These are phyloP conservation scores for Tetragonula clypearis DNA, from an alignment of 1,140 invertebrate species.

Conservation along the genomic window DNA sequence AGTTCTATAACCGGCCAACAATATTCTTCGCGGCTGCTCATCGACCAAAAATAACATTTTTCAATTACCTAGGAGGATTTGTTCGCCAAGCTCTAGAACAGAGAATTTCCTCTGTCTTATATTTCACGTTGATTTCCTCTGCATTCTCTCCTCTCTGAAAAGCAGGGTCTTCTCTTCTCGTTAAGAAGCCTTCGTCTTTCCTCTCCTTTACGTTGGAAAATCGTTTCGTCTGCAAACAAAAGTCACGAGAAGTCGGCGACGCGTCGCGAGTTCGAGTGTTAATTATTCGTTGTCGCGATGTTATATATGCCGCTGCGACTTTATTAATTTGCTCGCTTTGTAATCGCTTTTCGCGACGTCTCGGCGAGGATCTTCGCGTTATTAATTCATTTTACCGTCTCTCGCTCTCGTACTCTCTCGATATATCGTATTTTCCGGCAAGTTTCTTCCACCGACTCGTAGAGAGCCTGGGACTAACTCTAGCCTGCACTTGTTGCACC, in stretches of 20 bases:
- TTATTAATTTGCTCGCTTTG: neutral
- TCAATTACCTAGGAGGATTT: neutral
- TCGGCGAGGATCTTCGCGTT: neutral
- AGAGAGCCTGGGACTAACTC: neutral
- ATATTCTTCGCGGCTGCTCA: neutral
- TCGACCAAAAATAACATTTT: neutral
- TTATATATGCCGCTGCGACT: neutral
- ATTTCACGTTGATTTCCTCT: neutral
- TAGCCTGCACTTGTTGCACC: conserved; percentile 20
- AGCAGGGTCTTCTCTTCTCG: too few relatives aligned
- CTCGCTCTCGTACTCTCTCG: neutral
- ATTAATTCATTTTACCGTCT: neutral
- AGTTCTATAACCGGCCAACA: neutral
- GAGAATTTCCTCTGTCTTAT: neutral
- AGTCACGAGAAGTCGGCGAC: neutral
- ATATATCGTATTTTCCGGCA: neutral
- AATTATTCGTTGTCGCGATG: neutral
- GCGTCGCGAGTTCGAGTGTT: neutral
- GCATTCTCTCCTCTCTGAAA: too few relatives aligned
- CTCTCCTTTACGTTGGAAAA: too few relatives aligned
- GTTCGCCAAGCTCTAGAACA: neutral
- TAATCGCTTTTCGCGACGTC: neutral
- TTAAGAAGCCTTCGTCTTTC: too few relatives aligned
- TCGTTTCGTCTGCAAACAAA: too few relatives aligned
- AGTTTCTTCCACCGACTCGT: too few relatives aligned